Percentiles rank a stretch among this genome's conserved stretches.
These are phyloP conservation scores for Dascyllus trimaculatus DNA, from an alignment of 2,113 vertebrate genomes.

Conservation along the genomic window DNA sequence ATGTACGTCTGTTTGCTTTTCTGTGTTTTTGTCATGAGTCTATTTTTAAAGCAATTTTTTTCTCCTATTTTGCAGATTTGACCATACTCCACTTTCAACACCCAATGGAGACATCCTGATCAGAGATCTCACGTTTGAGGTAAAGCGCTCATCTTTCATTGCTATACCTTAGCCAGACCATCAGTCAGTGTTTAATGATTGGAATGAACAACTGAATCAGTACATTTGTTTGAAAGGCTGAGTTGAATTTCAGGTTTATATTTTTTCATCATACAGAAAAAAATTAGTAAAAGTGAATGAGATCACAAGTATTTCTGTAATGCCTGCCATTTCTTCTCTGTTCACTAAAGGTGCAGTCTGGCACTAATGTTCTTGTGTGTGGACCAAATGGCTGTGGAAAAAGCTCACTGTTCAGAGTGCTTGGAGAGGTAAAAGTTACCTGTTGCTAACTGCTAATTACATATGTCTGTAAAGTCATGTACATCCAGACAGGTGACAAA, in stretches of 20 bases:
- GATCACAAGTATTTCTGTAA: neutral
- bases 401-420: slow-evolving; percentile 96
- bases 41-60: neutral
- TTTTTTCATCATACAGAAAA: too few species aligned
- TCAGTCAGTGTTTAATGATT: too few species aligned
- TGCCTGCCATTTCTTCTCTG: neutral
- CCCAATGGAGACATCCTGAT: slow-evolving; percentile 98
- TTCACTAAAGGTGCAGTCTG: slow-evolving; percentile 89
- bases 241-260: too few species aligned
- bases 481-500: too few species aligned
- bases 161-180: too few species aligned
- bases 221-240: neutral
- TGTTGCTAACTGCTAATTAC: too few species aligned
- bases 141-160: slow-evolving; percentile 66
- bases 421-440: slow-evolving; percentile 90
- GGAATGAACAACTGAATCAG: too few species aligned
- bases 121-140: slow-evolving; percentile 94
- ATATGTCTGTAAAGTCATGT: too few species aligned
- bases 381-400: slow-evolving; percentile 99
- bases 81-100: slow-evolving; percentile 93
- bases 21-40: too few species aligned
- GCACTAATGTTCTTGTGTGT: slow-evolving; percentile 97
- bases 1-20: too few species aligned
- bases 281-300: too few species aligned
- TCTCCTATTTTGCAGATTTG: slow-evolving; percentile 86